These are phyloP conservation scores for Hydrotaea cyrtoneurina DNA, from an alignment of 2,888 invertebrate genomes.

Conservation along the genomic window DNA sequence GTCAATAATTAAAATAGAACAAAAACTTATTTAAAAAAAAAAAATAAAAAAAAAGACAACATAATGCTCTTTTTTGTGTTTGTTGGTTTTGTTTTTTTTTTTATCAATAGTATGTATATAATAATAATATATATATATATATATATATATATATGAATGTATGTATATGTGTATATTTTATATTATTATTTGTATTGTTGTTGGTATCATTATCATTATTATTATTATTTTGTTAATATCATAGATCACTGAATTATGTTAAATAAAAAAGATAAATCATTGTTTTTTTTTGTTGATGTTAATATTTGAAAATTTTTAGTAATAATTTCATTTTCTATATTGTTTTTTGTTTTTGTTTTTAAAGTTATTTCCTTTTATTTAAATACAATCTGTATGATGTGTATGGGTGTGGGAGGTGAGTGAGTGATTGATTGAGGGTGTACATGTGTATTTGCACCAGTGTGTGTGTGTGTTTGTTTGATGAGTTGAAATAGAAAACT, in stretches of 20 bases:
- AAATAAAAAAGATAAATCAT: conserved; percentile 74
- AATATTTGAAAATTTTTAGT: conserved; percentile 46
- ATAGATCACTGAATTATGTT: conserved; percentile 78
- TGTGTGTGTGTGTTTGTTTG: too few species aligned
- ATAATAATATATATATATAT: conserved; percentile 67
- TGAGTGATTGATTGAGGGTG: neutral
- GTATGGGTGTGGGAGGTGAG: neutral
- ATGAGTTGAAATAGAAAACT: neutral
- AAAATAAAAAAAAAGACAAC: conserved; percentile 52
- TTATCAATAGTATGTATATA: conserved; percentile 66
- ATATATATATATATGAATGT: conserved; percentile 71
- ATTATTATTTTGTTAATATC: conserved; percentile 72
- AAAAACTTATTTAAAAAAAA: conserved; percentile 44
- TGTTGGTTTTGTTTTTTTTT: conserved; percentile 60
- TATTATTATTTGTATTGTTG: conserved; percentile 65
- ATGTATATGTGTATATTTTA: conserved; percentile 34
- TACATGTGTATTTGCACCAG: conserved; percentile 2
- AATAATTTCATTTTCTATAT: conserved; percentile 12
- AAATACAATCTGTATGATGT: conserved; percentile 35
- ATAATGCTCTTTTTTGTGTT: conserved; percentile 50
- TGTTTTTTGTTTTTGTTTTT: conserved; percentile 41
- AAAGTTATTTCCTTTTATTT: conserved; percentile 31
- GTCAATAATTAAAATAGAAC: conserved; percentile 69
- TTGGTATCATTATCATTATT: conserved; percentile 58
- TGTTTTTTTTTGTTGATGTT: conserved; percentile 53